Evolutionary conservation across 2,888 invertebrate genomes (phyloP).

Genomic region (Hypsopygia costalis): DNA sequence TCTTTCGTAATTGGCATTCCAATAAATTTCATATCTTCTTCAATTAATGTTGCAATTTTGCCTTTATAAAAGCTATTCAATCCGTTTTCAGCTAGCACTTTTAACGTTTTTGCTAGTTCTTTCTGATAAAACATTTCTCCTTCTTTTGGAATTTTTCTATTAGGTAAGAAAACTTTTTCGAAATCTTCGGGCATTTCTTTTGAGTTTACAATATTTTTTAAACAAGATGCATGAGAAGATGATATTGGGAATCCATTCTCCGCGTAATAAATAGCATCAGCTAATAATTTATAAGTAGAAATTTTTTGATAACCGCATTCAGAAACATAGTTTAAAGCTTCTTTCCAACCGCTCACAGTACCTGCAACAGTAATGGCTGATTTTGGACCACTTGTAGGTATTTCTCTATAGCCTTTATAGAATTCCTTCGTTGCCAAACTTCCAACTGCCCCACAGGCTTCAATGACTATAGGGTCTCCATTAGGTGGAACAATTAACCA

Average conservation of each 20-base stretch:
- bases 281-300: constrained; percentile 44
- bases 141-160: constrained; percentile 39
- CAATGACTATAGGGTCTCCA: constrained; percentile 57
- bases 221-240: constrained; percentile 26
- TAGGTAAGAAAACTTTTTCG: constrained; percentile 34
- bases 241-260: constrained; percentile 58
- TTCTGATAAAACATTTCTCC: constrained; percentile 55
- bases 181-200: constrained; percentile 9
- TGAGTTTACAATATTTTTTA: constrained; percentile 16
- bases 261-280: constrained; percentile 61
- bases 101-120: constrained; percentile 50
- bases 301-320: constrained; percentile 56
- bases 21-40: constrained; percentile 46
- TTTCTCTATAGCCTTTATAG: constrained; percentile 36
- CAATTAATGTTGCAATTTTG: constrained; percentile 50
- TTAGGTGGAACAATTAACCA: constrained; percentile 66
- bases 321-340: constrained; percentile 57
- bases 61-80: constrained; percentile 61
- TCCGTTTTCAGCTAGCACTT: constrained; percentile 46
- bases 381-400: constrained; percentile 55
- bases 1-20: constrained; percentile 57
- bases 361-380: constrained; percentile 64
- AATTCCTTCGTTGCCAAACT: constrained; percentile 52
- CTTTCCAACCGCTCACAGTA: constrained; percentile 65
- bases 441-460: constrained; percentile 63